Conservation (phyloP, 2,113 vertebrate genomes). For the Corvus cornix region DNA sequence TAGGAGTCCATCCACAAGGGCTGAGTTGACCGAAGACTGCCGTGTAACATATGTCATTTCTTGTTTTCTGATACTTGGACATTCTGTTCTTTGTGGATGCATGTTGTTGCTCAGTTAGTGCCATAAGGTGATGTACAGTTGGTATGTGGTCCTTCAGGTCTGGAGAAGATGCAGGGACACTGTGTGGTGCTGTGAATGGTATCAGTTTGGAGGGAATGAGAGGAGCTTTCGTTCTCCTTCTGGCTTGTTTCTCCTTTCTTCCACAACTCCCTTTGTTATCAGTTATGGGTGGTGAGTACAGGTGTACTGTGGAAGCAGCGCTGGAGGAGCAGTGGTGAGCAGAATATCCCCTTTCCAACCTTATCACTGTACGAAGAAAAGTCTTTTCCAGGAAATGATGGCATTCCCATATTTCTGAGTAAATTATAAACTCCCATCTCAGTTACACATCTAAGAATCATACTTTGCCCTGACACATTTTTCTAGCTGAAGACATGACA, state of each 20-base stretch:
- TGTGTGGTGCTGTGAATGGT: not conserved
- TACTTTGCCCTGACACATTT: not conserved
- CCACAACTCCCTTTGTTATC: not conserved
- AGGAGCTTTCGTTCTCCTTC: not conserved
- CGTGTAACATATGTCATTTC: not conserved
- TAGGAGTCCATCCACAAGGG: not conserved
- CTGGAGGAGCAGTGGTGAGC: no score
- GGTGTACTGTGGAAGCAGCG: rapidly evolving
- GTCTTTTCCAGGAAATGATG: not conserved
- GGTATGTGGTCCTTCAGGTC: not conserved
- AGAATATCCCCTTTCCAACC: not conserved
- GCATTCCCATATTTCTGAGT: not conserved
- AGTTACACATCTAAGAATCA: not conserved
- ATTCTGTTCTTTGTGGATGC: rapidly evolving
- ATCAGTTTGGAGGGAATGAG: not conserved
- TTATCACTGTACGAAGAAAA: not conserved
- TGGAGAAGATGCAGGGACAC: not conserved
- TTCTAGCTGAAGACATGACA: not conserved
- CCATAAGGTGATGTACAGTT: rapidly evolving
- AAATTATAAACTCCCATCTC: not conserved
- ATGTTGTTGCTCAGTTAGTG: not conserved
- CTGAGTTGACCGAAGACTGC: not conserved
- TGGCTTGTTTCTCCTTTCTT: not conserved
- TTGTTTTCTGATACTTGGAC: not conserved
- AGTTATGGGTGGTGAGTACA: not conserved